A percentile compares a stretch with the other conserved stretches of the same genome.
Evolutionary conservation across 1,140 invertebrate species (phyloP).

Genomic region (Lepidostoma basale): DNA sequence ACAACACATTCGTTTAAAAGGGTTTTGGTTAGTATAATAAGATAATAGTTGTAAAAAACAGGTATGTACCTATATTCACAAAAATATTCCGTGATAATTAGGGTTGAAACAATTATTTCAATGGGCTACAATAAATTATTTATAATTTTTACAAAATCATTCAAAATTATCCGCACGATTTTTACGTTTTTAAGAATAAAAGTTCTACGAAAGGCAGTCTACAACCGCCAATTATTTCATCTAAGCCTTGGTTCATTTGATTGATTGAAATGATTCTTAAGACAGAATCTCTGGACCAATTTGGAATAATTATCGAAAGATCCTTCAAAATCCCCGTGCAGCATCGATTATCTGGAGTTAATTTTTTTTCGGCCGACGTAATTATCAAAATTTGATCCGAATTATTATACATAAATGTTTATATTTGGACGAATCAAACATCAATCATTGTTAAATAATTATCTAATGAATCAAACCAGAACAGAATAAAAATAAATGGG

Average conservation of each 20-base stretch:
- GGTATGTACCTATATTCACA: too few relatives aligned
- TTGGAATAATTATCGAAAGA: slow-evolving; percentile 35
- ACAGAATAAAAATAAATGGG: too few relatives aligned
- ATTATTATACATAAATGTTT: slow-evolving; percentile 20
- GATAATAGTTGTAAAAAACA: too few relatives aligned
- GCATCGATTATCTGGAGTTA: slow-evolving; percentile 14
- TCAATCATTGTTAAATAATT: background rate
- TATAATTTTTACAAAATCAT: too few relatives aligned
- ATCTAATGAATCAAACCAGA: background rate
- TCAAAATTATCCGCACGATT: too few relatives aligned
- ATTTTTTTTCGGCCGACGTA: background rate
- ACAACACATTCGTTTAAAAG: too few relatives aligned
- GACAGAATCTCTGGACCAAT: slow-evolving; percentile 22
- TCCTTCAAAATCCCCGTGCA: slow-evolving; percentile 4
- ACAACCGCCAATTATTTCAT: slow-evolving; percentile 42
- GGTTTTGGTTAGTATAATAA: too few relatives aligned
- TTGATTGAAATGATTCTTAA: slow-evolving; percentile 43
- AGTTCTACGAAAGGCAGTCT: background rate
- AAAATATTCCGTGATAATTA: too few relatives aligned
- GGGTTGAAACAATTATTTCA: too few relatives aligned
- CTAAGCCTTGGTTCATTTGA: slow-evolving; percentile 36
- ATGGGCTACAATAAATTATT: too few relatives aligned
- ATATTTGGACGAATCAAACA: slow-evolving; percentile 5
- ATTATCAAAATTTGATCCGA: slow-evolving; percentile 21
- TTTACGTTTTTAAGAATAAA: slow-evolving; percentile 1